A percentile compares a stretch with the other conserved stretches of the same genome.
Conservation (phyloP, 2,888 invertebrate species). For the Athalia rosae region DNA sequence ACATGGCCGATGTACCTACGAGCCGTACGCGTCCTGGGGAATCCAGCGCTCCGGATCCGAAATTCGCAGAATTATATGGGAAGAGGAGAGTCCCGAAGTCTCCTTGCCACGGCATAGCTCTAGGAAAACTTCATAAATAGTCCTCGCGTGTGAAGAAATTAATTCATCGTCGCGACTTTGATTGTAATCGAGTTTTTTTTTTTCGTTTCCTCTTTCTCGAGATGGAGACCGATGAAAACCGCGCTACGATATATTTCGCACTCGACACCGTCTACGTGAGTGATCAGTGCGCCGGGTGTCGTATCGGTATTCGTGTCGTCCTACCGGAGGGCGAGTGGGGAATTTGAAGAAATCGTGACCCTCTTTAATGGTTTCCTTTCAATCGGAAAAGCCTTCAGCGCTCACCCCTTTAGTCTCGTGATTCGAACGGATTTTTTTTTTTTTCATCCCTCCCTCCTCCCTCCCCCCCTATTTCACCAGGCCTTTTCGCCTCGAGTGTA, state of each 20-base stretch:
- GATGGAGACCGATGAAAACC: slow-evolving; percentile 8
- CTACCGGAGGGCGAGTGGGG: not conserved
- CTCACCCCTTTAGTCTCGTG: not conserved
- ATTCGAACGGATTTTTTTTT: not conserved
- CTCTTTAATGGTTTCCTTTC: slow-evolving; percentile 39
- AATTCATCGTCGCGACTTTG: not conserved
- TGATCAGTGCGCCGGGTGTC: slow-evolving; percentile 15
- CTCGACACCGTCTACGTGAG: slow-evolving; percentile 28
- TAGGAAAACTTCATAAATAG: too few relatives aligned
- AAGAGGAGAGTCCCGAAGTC: too few relatives aligned
- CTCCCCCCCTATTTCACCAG: slow-evolving; percentile 35
- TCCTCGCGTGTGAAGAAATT: too few relatives aligned
- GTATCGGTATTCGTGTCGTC: not conserved
- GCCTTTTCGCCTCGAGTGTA: not conserved
- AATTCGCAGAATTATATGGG: too few relatives aligned
- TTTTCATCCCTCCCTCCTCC: slow-evolving; percentile 4
- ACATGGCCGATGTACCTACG: too few relatives aligned
- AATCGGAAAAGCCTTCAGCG: slow-evolving; percentile 11
- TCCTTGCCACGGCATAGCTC: too few relatives aligned
- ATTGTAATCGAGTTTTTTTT: not conserved
- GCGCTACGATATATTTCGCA: slow-evolving; percentile 18
- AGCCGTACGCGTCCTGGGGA: too few relatives aligned
- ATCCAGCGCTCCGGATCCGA: too few relatives aligned
- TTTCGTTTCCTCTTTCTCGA: not conserved
- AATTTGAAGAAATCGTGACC: slow-evolving; percentile 26